phyloP scores from a whole-genome alignment of 1,140 invertebrate genomes.

The silkworm (Bombyx mori) region ASM3026992v2 NC_085118.1:15390501-15391000 shows the following conservation, averaged over 20 bases:
- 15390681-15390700: constrained; percentile 41
- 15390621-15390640: constrained; percentile 55
- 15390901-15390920: constrained; percentile 37
- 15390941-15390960: constrained; percentile 59
- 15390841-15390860: constrained; percentile 60
- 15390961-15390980: constrained; percentile 40
- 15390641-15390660: constrained; percentile 57
- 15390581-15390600: constrained; percentile 56
- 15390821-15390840: constrained; percentile 63
- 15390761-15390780: constrained; percentile 43
- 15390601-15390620: constrained; percentile 41
- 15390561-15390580: constrained; percentile 43
- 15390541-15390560: constrained; percentile 52
- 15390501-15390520: constrained; percentile 48
- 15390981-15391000: constrained; percentile 45
- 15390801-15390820: constrained; percentile 46
- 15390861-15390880: constrained; percentile 39
- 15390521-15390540: constrained; percentile 43
- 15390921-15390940: constrained; percentile 49
- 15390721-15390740: constrained; percentile 37
- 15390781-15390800: constrained; percentile 38
- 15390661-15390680: constrained; percentile 40
- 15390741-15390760: constrained; percentile 35
- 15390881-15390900: constrained; percentile 44
- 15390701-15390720: constrained; percentile 44